Conservation (phyloP, 2,113 vertebrate species). For the Coracopsis vasa region DNA sequence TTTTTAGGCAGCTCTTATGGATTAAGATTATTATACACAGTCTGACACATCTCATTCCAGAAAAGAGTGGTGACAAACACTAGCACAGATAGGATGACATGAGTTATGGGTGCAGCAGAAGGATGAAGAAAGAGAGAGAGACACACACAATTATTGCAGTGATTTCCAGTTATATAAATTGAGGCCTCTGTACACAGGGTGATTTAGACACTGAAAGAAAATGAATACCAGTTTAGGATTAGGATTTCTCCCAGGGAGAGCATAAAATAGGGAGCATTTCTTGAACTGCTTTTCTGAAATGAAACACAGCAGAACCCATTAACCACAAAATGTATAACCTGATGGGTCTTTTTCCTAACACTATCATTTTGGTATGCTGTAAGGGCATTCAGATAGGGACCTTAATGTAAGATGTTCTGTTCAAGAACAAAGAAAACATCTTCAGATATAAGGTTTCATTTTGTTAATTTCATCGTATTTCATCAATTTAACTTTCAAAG, state of each 20-base stretch:
- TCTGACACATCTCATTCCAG: neutral
- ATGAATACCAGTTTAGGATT: neutral
- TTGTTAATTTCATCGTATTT: conserved; percentile 8
- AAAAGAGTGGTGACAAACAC: neutral
- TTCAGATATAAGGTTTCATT: neutral
- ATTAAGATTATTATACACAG: neutral
- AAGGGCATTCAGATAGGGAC: neutral
- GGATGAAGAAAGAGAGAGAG: neutral
- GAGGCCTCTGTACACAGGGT: neutral
- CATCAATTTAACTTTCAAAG: neutral
- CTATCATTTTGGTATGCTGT: neutral
- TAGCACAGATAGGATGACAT: neutral
- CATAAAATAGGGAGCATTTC: neutral
- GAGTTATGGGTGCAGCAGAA: neutral
- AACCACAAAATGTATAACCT: neutral
- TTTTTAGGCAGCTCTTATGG: neutral
- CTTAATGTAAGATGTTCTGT: neutral
- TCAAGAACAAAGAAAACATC: conserved; percentile 21
- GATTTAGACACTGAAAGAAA: neutral
- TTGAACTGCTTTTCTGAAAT: conserved; percentile 3
- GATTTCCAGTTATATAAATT: neutral
- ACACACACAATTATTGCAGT: neutral
- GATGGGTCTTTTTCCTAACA: neutral
- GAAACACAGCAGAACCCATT: neutral
- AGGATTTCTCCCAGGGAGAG: neutral